phyloP scores from a whole-genome alignment of 2,113 vertebrate genomes.

The Lethenteron reissneri region DNA sequence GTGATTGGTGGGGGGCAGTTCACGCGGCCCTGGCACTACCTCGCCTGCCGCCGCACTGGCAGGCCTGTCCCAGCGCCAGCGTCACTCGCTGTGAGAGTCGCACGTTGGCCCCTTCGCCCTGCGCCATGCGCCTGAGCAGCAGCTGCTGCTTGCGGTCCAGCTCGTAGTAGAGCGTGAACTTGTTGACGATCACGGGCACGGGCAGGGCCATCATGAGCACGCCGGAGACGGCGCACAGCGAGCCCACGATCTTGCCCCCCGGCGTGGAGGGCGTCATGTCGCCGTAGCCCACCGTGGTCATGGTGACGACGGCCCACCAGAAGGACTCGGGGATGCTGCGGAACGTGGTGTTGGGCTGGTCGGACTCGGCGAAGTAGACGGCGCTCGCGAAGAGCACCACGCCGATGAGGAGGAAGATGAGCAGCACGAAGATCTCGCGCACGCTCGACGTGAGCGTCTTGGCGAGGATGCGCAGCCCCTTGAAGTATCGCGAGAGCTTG shows the following conservation, averaged over 20 bases:
- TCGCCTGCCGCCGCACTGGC: too few species aligned
- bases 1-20: too few species aligned
- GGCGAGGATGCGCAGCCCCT: conserved; percentile 4
- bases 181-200: conserved; percentile 5
- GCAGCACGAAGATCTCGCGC: neutral
- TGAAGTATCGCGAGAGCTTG: neutral
- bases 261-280: neutral
- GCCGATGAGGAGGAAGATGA: conserved; percentile 5
- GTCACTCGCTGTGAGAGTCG: too few species aligned
- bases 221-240: conserved; percentile 1
- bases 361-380: neutral
- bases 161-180: conserved; percentile 1
- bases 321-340: neutral
- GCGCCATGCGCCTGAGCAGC: too few species aligned
- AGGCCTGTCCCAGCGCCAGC: too few species aligned
- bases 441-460: neutral
- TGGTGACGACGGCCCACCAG: conserved; percentile 4
- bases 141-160: neutral
- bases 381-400: conserved; percentile 1
- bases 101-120: too few species aligned
- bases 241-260: neutral
- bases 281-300: neutral
- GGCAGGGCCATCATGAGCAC: conserved; percentile 3
- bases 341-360: neutral
- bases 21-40: too few species aligned